phyloP scores from a whole-genome alignment of 2,113 vertebrate species.

The Syngnathus floridae region DNA sequence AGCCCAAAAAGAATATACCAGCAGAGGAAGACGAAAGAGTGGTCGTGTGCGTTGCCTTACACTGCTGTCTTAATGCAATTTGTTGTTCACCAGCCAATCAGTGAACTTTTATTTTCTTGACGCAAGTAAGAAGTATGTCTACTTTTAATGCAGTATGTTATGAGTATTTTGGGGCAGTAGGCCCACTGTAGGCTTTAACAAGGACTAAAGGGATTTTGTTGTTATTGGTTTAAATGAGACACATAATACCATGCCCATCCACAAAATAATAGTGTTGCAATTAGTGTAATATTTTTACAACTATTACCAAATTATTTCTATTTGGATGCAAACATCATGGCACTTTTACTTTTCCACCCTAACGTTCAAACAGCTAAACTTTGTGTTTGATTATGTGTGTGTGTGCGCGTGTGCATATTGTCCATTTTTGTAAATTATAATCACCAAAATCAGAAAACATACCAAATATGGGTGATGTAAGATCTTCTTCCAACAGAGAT shows the following conservation, averaged over 20 bases:
- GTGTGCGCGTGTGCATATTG: conserved; percentile 15
- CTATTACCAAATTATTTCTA: neutral
- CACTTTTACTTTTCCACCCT: conserved; percentile 20
- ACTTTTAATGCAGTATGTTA: conserved; percentile 1
- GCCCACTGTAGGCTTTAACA: conserved; percentile 25
- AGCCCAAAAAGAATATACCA: neutral
- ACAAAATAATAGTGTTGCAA: neutral
- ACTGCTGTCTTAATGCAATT: conserved; percentile 58
- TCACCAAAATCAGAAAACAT: neutral
- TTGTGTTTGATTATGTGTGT: conserved; percentile 30
- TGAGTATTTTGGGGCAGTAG: conserved; percentile 28
- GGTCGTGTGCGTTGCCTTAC: conserved; percentile 64
- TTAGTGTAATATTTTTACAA: neutral
- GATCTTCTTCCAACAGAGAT: neutral
- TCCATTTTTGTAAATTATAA: conserved; percentile 12
- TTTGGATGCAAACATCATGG: neutral
- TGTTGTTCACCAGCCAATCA: conserved; percentile 20
- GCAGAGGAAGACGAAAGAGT: conserved; percentile 1
- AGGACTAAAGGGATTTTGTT: neutral
- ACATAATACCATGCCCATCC: neutral
- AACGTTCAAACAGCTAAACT: conserved; percentile 58
- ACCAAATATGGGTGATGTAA: neutral
- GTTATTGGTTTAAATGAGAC: neutral
- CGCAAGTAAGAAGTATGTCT: neutral
- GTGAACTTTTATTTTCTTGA: conserved; percentile 15